Base-by-base conservation (phyloP, 1,140 invertebrate species). In the Aplysia californica region DNA sequence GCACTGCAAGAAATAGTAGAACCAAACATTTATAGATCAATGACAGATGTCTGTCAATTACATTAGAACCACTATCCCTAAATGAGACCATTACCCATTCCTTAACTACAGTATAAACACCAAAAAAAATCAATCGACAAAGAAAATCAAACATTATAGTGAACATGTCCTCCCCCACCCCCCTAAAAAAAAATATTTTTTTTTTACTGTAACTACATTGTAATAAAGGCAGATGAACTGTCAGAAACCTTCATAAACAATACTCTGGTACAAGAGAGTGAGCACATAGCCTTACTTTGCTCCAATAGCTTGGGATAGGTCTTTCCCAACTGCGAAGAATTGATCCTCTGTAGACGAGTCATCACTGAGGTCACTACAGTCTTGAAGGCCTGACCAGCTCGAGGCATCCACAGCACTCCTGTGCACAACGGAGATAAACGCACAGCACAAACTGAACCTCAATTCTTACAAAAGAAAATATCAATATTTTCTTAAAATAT, bases 311-410 rank as follows among this genome's bases (percentile, higher is more conserved):
- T 85, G 80, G 33, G 83, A 81, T 38, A 84, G 73, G 61, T 86
- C 83, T 50, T 83, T 80, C 21, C 85, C 83, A n/a, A 86, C 83
- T 72, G 82, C 79, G 75, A 83, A 85, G 70, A 87, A 87, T 75
- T 86, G 86, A 64, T 87, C 84, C n/a, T 84, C 84, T 65, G 80
- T 82, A 6, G 85, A 86, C 0, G 85, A 86, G 35, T 86, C 85
- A 76, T 87, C 86, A 81, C 85, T 86, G 56, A 84, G 76, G 33
- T 87, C 86, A 80, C 85, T 85, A 1, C 84, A 85, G 68, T 87
- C 86, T 23, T 85, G 85, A 33, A 81, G 71, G n/a, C 83, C 86
- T 68, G 84, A 83, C 85, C 86, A 87, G 75, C 83, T 86, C 68
- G 85, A 83, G 73, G 79, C 82, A 2, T 81, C 72, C 2, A 78